Evolutionary conservation across 2,113 vertebrate species (phyloP).

Genomic region (rabbit (Oryctolagus cuniculus)): DNA sequence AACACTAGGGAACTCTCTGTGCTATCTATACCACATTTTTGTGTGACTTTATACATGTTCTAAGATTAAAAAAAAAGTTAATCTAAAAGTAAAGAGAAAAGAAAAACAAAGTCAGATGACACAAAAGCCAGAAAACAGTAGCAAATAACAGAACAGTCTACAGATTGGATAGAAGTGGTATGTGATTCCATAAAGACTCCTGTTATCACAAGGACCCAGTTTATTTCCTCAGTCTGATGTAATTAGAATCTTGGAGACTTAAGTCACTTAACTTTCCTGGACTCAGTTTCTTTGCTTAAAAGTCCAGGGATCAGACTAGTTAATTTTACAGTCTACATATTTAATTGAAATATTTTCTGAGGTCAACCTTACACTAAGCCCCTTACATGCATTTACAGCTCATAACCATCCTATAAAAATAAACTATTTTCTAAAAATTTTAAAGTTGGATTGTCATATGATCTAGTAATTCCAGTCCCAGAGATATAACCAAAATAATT

Average conservation of each 20-base stretch:
- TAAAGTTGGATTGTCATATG: background rate
- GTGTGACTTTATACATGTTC: too few species aligned
- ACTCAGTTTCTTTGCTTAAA: background rate
- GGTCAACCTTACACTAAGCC: too few species aligned
- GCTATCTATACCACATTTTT: too few species aligned
- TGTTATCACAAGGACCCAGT: background rate
- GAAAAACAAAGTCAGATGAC: background rate
- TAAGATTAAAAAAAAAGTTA: background rate
- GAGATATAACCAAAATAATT: background rate
- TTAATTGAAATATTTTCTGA: background rate
- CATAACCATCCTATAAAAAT: background rate
- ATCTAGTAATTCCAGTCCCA: background rate
- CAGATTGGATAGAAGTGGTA: background rate
- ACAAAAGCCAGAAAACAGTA: background rate
- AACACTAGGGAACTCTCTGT: too few species aligned
- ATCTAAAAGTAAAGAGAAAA: background rate
- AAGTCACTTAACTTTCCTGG: background rate
- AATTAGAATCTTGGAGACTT: background rate
- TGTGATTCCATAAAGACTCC: fast-evolving
- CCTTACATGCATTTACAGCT: background rate
- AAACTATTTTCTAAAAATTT: background rate
- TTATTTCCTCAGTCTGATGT: background rate
- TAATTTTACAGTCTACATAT: background rate
- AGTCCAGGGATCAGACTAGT: background rate
- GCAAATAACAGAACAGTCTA: background rate